These are phyloP conservation scores for Zaprionus ornatus DNA, from an alignment of 1,140 invertebrate genomes.

Conservation along the genomic window DNA sequence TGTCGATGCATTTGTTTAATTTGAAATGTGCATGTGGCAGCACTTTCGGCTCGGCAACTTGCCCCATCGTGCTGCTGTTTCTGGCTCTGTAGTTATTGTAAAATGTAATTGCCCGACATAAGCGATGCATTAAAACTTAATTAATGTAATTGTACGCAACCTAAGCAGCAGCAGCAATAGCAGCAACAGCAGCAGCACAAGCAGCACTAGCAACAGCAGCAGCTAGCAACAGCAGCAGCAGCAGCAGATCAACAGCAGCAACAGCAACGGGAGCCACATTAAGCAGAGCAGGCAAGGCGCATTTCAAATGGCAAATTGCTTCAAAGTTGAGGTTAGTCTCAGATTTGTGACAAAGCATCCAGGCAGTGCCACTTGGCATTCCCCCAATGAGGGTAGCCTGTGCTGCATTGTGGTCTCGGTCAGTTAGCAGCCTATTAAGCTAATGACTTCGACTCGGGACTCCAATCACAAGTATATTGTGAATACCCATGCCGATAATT, in stretches of 20 bases:
- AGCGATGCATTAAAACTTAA: constrained; percentile 56
- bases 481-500: background rate
- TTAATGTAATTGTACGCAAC: constrained; percentile 50
- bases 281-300: constrained; percentile 1
- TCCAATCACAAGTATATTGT: constrained; percentile 18
- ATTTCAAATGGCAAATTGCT: constrained; percentile 29
- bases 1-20: constrained; percentile 77
- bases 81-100: constrained; percentile 1
- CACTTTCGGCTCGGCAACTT: constrained; percentile 38
- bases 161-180: constrained; percentile 16
- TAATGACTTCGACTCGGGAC: constrained; percentile 4
- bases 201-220: background rate
- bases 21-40: constrained; percentile 72
- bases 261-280: background rate
- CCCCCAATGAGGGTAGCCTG: background rate
- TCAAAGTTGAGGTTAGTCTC: constrained; percentile 29
- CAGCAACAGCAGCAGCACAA: too few relatives aligned
- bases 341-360: constrained; percentile 23
- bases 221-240: constrained; percentile 2
- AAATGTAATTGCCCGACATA: constrained; percentile 45
- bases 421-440: constrained; percentile 6
- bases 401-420: constrained; percentile 17
- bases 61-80: constrained; percentile 5
- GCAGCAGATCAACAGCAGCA: constrained; percentile 5
- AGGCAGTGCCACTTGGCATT: background rate